Base-by-base conservation (phyloP, 2,113 vertebrate genomes). In the Riparia riparia region DNA sequence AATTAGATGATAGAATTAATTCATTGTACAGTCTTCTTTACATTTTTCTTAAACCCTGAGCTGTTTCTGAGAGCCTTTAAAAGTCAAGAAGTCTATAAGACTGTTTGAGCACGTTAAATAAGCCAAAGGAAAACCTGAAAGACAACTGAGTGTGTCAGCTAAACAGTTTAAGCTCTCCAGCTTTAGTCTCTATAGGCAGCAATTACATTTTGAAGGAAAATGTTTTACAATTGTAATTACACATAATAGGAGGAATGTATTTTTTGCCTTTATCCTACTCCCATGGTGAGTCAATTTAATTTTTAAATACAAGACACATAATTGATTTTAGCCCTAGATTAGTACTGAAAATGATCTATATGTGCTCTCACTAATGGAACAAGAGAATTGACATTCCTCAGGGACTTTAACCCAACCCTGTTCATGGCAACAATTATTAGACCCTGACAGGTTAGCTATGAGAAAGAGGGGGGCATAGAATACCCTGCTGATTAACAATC, bases 161-260 rank as follows among this genome's bases (percentile, higher is more conserved):
- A 97, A 97, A 97, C 85, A 95, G 96, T 97, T 97, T 93, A 96
- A 95, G 51, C 92, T 97, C 85, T 82, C 85, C 86, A 63, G 95
- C 93, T 97, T 95, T 89, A 96, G 95, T 97, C 98, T 98, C 98
- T 96, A 97, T 96, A 97, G 98, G 97, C 98, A 97, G 97, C 97
- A 98, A 98, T 98, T 98, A 98, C 97, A 97, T 97, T 98, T 96
- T 0, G 63, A 98, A 98, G 97, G 98, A 98, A 98, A 98, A 98
- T 98, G 98, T 98, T 98, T 98, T 98, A 98, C 97, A 98, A 97
- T 98, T 98, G 98, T 98, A 98, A 98, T 98, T 98, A 98, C 98
- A 98, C 95, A 95, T 98, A 98, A 98, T 98, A 98, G 94, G 93
- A 98, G 95, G 98, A 98, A 98, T 97, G 97, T 97, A 97, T 98